These are phyloP conservation scores for Carcina quercana DNA, from an alignment of 2,888 invertebrate species.

Conservation along the genomic window DNA sequence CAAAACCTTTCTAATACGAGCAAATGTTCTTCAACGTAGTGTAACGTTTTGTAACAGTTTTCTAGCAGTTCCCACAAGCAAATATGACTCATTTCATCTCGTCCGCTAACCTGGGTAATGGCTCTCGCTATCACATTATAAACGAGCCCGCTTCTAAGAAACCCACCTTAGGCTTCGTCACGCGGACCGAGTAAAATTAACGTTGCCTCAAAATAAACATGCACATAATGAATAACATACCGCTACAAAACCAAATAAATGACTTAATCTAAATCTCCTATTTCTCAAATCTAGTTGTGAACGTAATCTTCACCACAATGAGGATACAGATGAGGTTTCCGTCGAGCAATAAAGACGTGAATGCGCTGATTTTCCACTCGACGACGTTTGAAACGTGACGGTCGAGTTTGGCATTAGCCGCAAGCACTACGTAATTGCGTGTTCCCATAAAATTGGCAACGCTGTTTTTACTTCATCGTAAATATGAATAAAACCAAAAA, in stretches of 20 bases:
- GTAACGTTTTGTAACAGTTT: too few relatives aligned
- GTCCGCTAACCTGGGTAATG: too few relatives aligned
- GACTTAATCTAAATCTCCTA: slow-evolving; percentile 33
- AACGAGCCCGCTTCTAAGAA: too few relatives aligned
- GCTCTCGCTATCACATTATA: too few relatives aligned
- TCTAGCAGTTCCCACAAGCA: too few relatives aligned
- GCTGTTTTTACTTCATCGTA: too few relatives aligned
- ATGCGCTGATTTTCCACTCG: slow-evolving; percentile 39
- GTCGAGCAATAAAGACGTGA: slow-evolving; percentile 43
- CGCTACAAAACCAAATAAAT: slow-evolving; percentile 29
- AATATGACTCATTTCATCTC: too few relatives aligned
- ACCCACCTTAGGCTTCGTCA: slow-evolving; percentile 23
- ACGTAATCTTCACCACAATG: slow-evolving; percentile 53
- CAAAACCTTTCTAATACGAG: too few relatives aligned
- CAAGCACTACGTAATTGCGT: slow-evolving; percentile 32
- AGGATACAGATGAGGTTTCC: slow-evolving; percentile 37
- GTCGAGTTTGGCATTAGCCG: slow-evolving; percentile 38
- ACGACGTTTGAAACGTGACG: slow-evolving; percentile 40
- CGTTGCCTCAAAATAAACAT: slow-evolving; percentile 19
- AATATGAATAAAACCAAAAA: too few relatives aligned
- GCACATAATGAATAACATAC: slow-evolving; percentile 13
- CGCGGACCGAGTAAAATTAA: slow-evolving; percentile 30
- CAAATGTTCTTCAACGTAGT: too few relatives aligned
- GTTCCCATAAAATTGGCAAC: slow-evolving; percentile 45
- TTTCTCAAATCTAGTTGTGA: slow-evolving; percentile 29